Base-by-base conservation (phyloP, 92 coral and sea anemone genomes). In the Epizoanthus ramosus region DNA sequence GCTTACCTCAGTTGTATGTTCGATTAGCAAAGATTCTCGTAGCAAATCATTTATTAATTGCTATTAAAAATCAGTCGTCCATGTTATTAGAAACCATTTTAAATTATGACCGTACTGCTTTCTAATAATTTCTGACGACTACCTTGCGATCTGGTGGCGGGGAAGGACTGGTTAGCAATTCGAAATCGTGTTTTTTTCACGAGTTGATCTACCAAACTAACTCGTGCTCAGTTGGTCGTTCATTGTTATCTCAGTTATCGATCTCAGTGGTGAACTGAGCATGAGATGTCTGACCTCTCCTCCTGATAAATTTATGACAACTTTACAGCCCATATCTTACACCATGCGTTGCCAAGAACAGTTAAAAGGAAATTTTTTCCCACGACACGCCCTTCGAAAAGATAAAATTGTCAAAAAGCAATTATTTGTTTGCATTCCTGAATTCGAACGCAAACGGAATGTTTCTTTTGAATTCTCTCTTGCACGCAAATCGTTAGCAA, bases 341-440 rank as follows among this genome's bases (percentile, higher is more conserved):
- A 0, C 52, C 22, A 57, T 7, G 4, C 54, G 28, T 53, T 56
- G 79, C 13, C 63, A 23, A 50, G 65, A 39, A 24, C 50, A n/a
- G 37, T 76, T 21, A 8, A 59, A n/a, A 59, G 54, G 69, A 59
- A 21, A 28, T 19, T 37, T 35, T 59, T 77, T 77, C 82, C 57
- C 71, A 77, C 33, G 82, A 39, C 82, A 77, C 82, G 22, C 82
- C 82, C 82, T 33, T 33, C 63, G 71, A 50, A 59, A 77, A 77
- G 70, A 41, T 60, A 60, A 33, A 67, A 67, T 67, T 33, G 47
- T 67, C 71, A 67, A 41, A 67, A 77, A 23, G 58, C 22, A 21
- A 61, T 22, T 35, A 2, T 74, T 53, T 74, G 79, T 54, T 74
- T 74, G 79, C 65, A 74, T 74, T 74, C 47, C 79, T 25, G 57